Evolutionary conservation across 1,140 invertebrate genomes (phyloP), one percentile per base, ranked within the genome.

Genomic region (Vanessa atalanta): DNA sequence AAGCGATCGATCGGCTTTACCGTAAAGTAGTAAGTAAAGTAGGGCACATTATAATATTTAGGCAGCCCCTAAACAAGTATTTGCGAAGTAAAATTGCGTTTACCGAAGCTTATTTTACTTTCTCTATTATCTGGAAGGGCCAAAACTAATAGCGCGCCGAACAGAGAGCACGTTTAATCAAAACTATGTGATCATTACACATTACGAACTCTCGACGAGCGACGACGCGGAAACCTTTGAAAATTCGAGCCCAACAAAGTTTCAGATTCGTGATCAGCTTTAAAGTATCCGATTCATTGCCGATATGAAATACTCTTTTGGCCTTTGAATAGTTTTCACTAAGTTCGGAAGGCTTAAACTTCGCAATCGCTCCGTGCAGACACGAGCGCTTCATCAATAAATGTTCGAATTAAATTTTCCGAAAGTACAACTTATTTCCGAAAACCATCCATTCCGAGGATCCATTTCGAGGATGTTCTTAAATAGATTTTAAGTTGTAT

Each of bases 11-110:
- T 75, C 63, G 47, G 47, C 53, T 66, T 70, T 70, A 60, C 74
- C 75, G 72, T 70, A 74, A 77, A 79, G 65, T 74, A 76, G 61
- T 73, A 72, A 72, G 68, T 72, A 70, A 74, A 72, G 73, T 78
- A 55, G 65, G 72, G 14, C 71, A 73, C 71, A 73, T 76, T 76
- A 72, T 72, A 72, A 77, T 77, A 77, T 77, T 77, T 73, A 73
- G 65, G 72, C 53, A 61, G 70, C 68, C 70, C 77, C 77, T 76
- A 78, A 79, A 73, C 77, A 86, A 86, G 79, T 84, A 80, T 84
- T 83, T 84, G 80, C 81, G 61, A 80, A 84, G 77, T 80, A 79
- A 80, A 84, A 84, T 83, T 80, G 73, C 79, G 79, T 84, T 83
- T 79, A 70, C 75, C 65, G 48, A 81, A 72, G 82, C 76, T 79